phyloP scores from a whole-genome alignment of 2,113 vertebrate species.

The Epinephelus fuscoguttatus region DNA sequence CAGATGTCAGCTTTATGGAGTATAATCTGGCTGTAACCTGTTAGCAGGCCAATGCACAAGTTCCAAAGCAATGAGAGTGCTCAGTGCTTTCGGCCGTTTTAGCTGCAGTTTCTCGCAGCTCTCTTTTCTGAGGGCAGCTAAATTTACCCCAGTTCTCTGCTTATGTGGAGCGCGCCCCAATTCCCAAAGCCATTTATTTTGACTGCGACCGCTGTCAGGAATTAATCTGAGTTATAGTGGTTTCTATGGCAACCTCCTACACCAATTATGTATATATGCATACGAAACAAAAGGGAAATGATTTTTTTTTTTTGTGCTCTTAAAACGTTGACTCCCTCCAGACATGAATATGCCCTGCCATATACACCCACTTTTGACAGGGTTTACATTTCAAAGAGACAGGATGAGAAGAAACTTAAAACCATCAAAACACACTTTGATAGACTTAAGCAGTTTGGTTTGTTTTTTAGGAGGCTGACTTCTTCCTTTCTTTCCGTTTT shows the following conservation, averaged over 20 bases:
- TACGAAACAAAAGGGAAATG: constrained; percentile 56
- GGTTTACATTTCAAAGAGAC: constrained; percentile 64
- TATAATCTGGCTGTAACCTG: not conserved
- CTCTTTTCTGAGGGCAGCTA: constrained; percentile 65
- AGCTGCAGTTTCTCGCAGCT: constrained; percentile 10
- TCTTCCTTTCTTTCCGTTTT: constrained; percentile 43
- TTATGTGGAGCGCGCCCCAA: constrained; percentile 80
- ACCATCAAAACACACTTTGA: constrained; percentile 53
- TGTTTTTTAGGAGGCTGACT: constrained; percentile 39
- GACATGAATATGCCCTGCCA: constrained; percentile 32
- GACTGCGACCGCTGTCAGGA: constrained; percentile 79
- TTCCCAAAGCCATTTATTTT: constrained; percentile 86
- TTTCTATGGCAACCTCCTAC: constrained; percentile 78
- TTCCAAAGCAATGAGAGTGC: not conserved
- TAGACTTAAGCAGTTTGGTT: constrained; percentile 41
- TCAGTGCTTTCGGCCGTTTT: not conserved
- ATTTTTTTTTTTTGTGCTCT: constrained; percentile 15
- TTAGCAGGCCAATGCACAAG: not conserved
- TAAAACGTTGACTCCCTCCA: constrained; percentile 41
- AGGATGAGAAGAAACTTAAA: constrained; percentile 38
- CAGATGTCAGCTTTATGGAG: not conserved
- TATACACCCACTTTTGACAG: constrained; percentile 36
- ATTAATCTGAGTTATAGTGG: constrained; percentile 76
- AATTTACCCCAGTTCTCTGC: constrained; percentile 77
- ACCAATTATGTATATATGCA: constrained; percentile 77